A percentile compares a stretch with the other conserved stretches of the same genome.
Evolutionary conservation across 1,140 invertebrate species (phyloP).

Genomic region (Eubasilissa regina): DNA sequence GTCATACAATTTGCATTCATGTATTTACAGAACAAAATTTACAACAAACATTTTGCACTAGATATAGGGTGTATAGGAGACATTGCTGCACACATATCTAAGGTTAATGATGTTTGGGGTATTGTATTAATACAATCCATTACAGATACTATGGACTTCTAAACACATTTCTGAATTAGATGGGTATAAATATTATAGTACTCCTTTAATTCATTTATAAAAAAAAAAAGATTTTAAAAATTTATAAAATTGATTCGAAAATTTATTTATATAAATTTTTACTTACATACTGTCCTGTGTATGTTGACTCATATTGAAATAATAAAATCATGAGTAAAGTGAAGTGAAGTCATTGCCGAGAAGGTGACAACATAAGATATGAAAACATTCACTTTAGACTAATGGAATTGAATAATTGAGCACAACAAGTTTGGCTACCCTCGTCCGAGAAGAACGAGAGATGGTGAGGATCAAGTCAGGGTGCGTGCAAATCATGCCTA

Average conservation of each 20-base stretch:
- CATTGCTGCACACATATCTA: conserved; percentile 53
- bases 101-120: conserved; percentile 39
- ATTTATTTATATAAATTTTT: background rate
- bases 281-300: conserved; percentile 18
- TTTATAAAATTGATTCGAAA: conserved; percentile 12
- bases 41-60: conserved; percentile 52
- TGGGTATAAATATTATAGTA: conserved; percentile 6
- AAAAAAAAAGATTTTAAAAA: background rate
- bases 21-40: conserved; percentile 51
- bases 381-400: conserved; percentile 46
- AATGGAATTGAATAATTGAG: conserved; percentile 60
- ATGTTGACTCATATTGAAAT: background rate
- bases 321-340: background rate
- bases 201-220: background rate
- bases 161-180: conserved; percentile 2
- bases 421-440: conserved; percentile 57
- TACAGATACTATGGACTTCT: conserved; percentile 13
- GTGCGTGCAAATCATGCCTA: conserved; percentile 54
- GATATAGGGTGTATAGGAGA: conserved; percentile 40
- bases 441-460: conserved; percentile 8
- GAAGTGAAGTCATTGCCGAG: background rate
- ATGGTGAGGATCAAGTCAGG: conserved; percentile 45
- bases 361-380: background rate
- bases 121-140: conserved; percentile 22
- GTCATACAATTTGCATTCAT: conserved; percentile 53